A percentile compares a stretch with the other conserved stretches of the same genome.
phyloP scores from a whole-genome alignment of 2,797 vertebrate species.

The Gadopsis bispinosus region DNA sequence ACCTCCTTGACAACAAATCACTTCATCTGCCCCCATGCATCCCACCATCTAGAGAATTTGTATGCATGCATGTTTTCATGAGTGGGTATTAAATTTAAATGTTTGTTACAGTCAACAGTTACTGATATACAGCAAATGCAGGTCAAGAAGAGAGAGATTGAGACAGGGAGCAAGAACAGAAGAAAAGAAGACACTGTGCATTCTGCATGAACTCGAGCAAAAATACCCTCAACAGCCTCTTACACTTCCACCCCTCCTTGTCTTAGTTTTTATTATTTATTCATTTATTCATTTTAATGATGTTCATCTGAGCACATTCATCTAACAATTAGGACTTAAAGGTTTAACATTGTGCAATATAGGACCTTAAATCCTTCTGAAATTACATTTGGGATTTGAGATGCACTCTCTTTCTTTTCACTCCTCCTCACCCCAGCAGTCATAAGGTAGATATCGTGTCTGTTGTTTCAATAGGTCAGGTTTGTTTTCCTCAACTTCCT shows the following conservation, averaged over 20 bases:
- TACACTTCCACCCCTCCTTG: slow-evolving; percentile 45
- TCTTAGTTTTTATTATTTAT: slow-evolving; percentile 68
- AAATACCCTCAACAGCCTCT: slow-evolving; percentile 60
- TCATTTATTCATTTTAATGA: slow-evolving; percentile 68
- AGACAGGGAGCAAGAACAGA: slow-evolving; percentile 35
- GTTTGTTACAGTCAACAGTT: slow-evolving; percentile 67
- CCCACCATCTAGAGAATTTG: slow-evolving; percentile 71
- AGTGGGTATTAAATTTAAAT: slow-evolving; percentile 75
- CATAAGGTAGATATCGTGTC: slow-evolving; percentile 34
- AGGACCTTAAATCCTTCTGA: slow-evolving; percentile 56
- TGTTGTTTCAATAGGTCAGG: slow-evolving; percentile 58
- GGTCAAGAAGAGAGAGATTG: slow-evolving; percentile 34
- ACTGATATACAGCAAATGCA: slow-evolving; percentile 68
- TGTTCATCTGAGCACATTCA: slow-evolving; percentile 65
- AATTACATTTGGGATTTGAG: slow-evolving; percentile 54
- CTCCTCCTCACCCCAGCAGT: slow-evolving; percentile 33
- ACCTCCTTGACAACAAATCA: slow-evolving; percentile 59
- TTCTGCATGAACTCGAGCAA: slow-evolving; percentile 79
- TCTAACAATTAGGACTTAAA: slow-evolving; percentile 59
- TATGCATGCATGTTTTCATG: slow-evolving; percentile 82
- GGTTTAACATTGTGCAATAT: slow-evolving; percentile 37
- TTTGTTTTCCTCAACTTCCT: slow-evolving; percentile 64
- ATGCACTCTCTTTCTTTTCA: slow-evolving; percentile 27
- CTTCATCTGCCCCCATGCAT: slow-evolving; percentile 64
- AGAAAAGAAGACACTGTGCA: slow-evolving; percentile 59